A percentile compares a stretch with the other conserved stretches of the same genome.
These are phyloP conservation scores for Neocloeon triangulifer DNA, from an alignment of 1,140 invertebrate genomes.

Conservation along the genomic window DNA sequence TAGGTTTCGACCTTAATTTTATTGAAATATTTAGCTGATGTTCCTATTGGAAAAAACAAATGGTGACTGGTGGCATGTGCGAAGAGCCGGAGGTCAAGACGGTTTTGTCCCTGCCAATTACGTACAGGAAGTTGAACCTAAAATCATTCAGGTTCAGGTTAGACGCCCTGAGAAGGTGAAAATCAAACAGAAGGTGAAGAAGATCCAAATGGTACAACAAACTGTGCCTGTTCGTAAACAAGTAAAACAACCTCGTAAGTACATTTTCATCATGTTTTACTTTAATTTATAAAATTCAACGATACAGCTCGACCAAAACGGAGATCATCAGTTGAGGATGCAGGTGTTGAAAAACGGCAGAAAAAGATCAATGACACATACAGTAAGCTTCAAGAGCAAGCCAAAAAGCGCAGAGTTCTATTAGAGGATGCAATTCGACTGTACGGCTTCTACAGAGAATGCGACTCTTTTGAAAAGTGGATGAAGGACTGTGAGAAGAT, in stretches of 20 bases:
- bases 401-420: constrained; percentile 49
- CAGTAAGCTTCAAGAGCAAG: constrained; percentile 54
- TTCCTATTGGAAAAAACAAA: constrained; percentile 87
- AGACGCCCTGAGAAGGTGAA: constrained; percentile 62
- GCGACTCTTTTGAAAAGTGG: constrained; percentile 95
- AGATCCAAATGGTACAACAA: constrained; percentile 68
- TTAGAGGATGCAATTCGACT: constrained; percentile 82
- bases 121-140: constrained; percentile 77
- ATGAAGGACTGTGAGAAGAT: constrained; percentile 87
- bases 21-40: constrained; percentile 46
- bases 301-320: constrained; percentile 13
- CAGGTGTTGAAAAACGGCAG: constrained; percentile 64
- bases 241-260: too few species aligned
- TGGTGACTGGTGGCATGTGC: constrained; percentile 94
- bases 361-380: constrained; percentile 61
- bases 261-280: too few species aligned
- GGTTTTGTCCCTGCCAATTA: constrained; percentile 97
- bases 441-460: constrained; percentile 90
- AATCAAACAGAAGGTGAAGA: constrained; percentile 65
- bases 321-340: constrained; percentile 30
- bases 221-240: constrained; percentile 49
- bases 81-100: constrained; percentile 73
- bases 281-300: too few species aligned
- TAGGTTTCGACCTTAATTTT: too few species aligned
- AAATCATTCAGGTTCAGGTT: constrained; percentile 57